Conservation (phyloP, 2,113 vertebrate species). For the Catharus bicknelli region DNA sequence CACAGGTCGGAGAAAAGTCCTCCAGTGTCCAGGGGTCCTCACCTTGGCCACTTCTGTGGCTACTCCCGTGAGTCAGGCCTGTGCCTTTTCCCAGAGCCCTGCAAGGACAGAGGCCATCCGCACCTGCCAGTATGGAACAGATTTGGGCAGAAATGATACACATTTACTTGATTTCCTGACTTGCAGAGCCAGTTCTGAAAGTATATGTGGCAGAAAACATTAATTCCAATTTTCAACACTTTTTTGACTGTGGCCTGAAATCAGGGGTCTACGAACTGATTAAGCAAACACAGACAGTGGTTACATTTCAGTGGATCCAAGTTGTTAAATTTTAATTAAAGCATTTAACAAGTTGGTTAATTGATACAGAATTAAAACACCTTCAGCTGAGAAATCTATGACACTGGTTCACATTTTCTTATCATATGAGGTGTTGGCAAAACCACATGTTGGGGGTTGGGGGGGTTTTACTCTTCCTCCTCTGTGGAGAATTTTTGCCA, state of each 20-base stretch:
- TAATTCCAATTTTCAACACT: not conserved
- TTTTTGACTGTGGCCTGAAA: not conserved
- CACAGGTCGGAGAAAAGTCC: not conserved
- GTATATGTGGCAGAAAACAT: not conserved
- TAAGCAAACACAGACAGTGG: not conserved
- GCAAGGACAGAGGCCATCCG: not conserved
- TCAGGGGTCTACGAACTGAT: not conserved
- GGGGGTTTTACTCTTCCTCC: too few relatives aligned
- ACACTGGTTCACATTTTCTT: not conserved
- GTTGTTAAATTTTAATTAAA: slow-evolving; percentile 34
- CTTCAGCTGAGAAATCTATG: not conserved
- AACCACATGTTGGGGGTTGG: not conserved
- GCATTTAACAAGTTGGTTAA: slow-evolving; percentile 24
- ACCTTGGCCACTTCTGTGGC: not conserved
- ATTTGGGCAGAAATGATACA: not conserved
- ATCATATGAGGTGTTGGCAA: not conserved
- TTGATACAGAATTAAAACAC: slow-evolving; percentile 8
- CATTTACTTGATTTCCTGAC: not conserved
- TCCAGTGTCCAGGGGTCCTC: not conserved
- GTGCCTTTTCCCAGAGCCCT: not conserved
- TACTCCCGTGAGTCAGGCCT: not conserved
- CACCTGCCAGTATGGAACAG: not conserved
- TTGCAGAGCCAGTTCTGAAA: not conserved
- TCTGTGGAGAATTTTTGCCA: too few relatives aligned
- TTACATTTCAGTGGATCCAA: slow-evolving; percentile 14